Evolutionary conservation across 2,888 invertebrate genomes (phyloP), one percentile per base, ranked within the genome.

Genomic region (Tipula vernalis): DNA sequence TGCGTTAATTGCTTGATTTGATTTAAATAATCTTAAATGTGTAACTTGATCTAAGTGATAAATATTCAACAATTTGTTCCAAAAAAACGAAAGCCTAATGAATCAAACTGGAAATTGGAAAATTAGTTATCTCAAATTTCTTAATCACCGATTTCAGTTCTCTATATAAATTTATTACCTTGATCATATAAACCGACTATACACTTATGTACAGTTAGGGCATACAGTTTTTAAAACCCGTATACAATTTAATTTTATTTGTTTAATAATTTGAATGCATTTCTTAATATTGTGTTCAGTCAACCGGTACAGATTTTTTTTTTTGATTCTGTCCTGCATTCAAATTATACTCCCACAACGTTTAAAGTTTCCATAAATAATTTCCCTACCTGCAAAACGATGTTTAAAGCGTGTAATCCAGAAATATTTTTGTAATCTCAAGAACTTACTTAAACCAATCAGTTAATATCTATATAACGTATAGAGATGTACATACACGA

Each of bases 121-220:
- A 71, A 71, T 71, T 71, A 71, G 71, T 71, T 71, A 71, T 71
- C 71, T 71, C 71, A 71, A 71, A 71, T 71, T 71, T 71, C 71
- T 71, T 71, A 71, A 71, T 71, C 71, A 71, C 71, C 71, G 71
- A 28, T 28, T 71, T 28, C 71, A 28, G 28, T 10, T 71, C 71
- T 71, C 15, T 71, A 71, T 10, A 71, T 71, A 71, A 71, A 71
- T 71, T 71, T 71, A 71, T 71, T 71, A 71, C 71, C 71, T 28
- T 28, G 4, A 28, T 28, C 28, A 51, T 51, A 51, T 8, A 39
- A 15, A 18, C 71, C 71, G 71, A 28, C 71, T 28, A 57, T 15
- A 57, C 28, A 28, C 28, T 28, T 28, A 28, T 28, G 28, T 57
- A 57, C 51, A 57, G 51, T 57, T 15, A 18, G 2, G 1, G 28